Base-by-base conservation (phyloP, 2,797 vertebrate genomes). In the Taeniopygia guttata region DNA sequence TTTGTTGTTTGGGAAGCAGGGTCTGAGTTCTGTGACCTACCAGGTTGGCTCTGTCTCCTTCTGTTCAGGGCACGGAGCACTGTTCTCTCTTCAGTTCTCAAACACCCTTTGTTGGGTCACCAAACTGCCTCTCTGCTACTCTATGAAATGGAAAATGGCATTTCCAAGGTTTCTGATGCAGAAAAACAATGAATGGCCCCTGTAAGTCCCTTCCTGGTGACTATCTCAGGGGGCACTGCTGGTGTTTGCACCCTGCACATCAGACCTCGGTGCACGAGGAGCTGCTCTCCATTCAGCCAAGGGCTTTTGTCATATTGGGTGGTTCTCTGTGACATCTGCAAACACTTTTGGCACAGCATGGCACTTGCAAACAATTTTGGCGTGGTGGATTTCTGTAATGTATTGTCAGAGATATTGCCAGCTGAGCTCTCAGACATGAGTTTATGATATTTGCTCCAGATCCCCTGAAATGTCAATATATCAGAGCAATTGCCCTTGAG, bases 391-490 rank as follows among this genome's bases (percentile, higher is more conserved):
- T 94, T 76, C 26, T 90, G 62, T 69, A 81, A 64, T 84, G 30
- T 43, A 26, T 75, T 90, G 73, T 84, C 23, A 72, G 77, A 76
- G 79, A 17, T 63, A 81, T 4, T 6, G 3, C 81, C 55, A 58
- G 38, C 69, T 73, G 64, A 95, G 51, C 88, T 75, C 68, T 95
- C n/a, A 76, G 63, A 80, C 40, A 7, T 26, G 36, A 74, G 51
- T 69, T 85, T 42, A 16, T 87, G 68, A 32, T 75, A 54, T 82
- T 90, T 93, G 82, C 56, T 77, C 30, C 84, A 76, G 49, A 81
- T 80, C 63, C 79, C 63, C 82, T 56, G 38, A 94, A 93, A 95
- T 92, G 70, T 72, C 79, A 54, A 0, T 82, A 43, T 83, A 72
- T 81, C 55, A 32, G n/a, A 74, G 73, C 62, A 91, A 1, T 73